A percentile compares a stretch with the other conserved stretches of the same genome.
Conservation (phyloP, 1,140 invertebrate species). For the Drosophila oshimai region DNA sequence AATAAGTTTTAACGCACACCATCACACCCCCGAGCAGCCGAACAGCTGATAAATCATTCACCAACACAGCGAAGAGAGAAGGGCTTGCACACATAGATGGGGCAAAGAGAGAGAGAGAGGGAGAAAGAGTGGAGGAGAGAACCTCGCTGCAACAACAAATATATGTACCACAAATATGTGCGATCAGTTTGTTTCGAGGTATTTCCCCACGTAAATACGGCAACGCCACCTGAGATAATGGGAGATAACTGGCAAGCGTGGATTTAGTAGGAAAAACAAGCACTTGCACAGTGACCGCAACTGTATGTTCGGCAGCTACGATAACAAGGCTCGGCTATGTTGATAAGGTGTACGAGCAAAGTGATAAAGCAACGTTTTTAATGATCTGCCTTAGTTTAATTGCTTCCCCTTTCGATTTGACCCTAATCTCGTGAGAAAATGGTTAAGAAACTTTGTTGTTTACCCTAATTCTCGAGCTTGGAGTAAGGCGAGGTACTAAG, state of each 20-base stretch:
- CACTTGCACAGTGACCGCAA: not conserved
- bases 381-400: too few species aligned
- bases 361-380: not conserved
- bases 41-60: conserved; percentile 70
- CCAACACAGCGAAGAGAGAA: conserved; percentile 21
- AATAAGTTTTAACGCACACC: conserved; percentile 31
- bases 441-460: too few species aligned
- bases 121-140: not conserved
- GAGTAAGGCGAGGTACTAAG: too few species aligned
- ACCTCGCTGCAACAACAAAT: conserved; percentile 19
- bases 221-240: conserved; percentile 16
- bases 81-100: conserved; percentile 8
- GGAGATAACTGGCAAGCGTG: not conserved
- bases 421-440: too few species aligned
- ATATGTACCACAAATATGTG: not conserved
- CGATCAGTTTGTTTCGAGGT: conserved; percentile 18
- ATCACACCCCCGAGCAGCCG: conserved; percentile 6
- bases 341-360: not conserved
- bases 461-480: too few species aligned
- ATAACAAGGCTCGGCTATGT: not conserved
- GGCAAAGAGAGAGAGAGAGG: conserved; percentile 1
- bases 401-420: too few species aligned
- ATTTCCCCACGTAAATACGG: conserved; percentile 8
- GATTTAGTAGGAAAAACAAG: conserved; percentile 1
- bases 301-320: not conserved